phyloP scores from a whole-genome alignment of 1,140 invertebrate species.

The Panonychus citri region DNA sequence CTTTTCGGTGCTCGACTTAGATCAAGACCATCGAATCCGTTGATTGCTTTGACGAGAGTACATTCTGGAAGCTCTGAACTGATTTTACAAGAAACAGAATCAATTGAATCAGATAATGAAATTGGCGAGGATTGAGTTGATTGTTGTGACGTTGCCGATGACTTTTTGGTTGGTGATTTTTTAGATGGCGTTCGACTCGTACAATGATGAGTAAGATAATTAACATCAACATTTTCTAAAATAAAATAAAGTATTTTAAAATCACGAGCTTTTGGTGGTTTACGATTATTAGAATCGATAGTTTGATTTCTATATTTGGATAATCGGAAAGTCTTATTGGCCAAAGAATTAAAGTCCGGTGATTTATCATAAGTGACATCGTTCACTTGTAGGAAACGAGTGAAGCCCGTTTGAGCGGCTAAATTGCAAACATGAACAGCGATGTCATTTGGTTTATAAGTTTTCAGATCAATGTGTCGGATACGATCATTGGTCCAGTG shows the following conservation, averaged over 20 bases:
- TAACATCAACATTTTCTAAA: constrained; percentile 1
- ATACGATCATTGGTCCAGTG: constrained; percentile 2
- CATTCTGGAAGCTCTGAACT: neutral
- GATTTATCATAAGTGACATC: constrained; percentile 8
- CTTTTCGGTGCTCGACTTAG: neutral
- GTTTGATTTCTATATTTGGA: neutral
- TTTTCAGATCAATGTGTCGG: neutral
- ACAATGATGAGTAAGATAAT: neutral
- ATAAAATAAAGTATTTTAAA: neutral
- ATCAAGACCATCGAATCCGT: neutral
- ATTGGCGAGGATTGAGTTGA: too few relatives aligned
- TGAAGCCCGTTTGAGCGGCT: constrained; percentile 11
- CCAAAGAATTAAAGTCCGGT: neutral
- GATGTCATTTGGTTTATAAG: neutral
- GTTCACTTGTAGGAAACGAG: constrained; percentile 9
- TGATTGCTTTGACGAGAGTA: neutral
- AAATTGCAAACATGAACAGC: constrained; percentile 11
- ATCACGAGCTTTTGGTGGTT: neutral
- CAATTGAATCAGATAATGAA: neutral
- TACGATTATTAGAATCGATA: too few relatives aligned
- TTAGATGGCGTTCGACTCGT: neutral
- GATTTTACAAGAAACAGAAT: neutral
- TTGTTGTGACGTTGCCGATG: too few relatives aligned
- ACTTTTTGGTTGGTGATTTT: too few relatives aligned
- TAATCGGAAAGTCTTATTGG: neutral